phyloP scores from a whole-genome alignment of 2,888 invertebrate genomes.

The Sericinus montela region DNA sequence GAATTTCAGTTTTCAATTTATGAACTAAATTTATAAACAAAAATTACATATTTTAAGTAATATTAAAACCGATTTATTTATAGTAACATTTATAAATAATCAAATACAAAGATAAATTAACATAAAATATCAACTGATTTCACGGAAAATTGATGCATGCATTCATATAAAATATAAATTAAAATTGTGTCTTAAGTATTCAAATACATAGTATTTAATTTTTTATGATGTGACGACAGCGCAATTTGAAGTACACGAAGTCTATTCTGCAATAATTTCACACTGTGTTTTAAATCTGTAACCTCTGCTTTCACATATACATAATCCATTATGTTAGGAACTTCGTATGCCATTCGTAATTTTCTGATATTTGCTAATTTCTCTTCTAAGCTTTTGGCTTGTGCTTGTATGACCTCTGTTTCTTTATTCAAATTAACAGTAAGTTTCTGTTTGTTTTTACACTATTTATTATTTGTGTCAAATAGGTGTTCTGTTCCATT shows the following conservation, averaged over 20 bases:
- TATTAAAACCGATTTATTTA: no score
- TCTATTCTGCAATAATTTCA: conserved; percentile 56
- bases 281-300: conserved; percentile 57
- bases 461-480: conserved; percentile 54
- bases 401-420: conserved; percentile 45
- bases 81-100: no score
- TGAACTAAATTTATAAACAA: no score
- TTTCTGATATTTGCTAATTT: conserved; percentile 56
- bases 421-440: conserved; percentile 63
- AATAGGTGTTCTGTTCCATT: conserved; percentile 66
- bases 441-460: conserved; percentile 58
- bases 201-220: conserved; percentile 35
- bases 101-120: no score
- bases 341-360: conserved; percentile 61
- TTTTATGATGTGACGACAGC: conserved; percentile 48
- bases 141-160: no score
- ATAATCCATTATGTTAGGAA: conserved; percentile 80
- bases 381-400: conserved; percentile 53
- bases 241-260: conserved; percentile 58
- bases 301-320: conserved; percentile 72
- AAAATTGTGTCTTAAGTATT: neutral
- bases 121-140: no score
- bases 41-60: no score
- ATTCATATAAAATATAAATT: no score
- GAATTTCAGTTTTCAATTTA: no score